These are phyloP conservation scores for Andrena chrysosceles DNA, from an alignment of 2,888 invertebrate genomes.

Conservation along the genomic window DNA sequence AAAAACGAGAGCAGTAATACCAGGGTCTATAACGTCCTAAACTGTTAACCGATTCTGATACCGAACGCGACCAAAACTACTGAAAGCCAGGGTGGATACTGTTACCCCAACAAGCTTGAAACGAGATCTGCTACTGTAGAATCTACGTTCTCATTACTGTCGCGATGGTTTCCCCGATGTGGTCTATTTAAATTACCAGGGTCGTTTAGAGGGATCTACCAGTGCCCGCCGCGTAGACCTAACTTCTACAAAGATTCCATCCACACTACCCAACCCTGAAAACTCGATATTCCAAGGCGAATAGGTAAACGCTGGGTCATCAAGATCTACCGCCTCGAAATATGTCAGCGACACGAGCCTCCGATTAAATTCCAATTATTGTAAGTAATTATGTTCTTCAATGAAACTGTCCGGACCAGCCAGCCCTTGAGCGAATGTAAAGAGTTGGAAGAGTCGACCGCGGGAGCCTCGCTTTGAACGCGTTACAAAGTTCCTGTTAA, in stretches of 20 bases:
- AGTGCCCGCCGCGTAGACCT: neutral
- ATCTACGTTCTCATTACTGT: neutral
- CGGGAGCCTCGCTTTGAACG: neutral
- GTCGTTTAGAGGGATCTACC: neutral
- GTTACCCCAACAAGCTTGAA: neutral
- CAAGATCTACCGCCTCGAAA: neutral
- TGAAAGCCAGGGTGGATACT: neutral
- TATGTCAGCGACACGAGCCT: neutral
- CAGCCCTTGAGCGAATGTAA: slow-evolving; percentile 1
- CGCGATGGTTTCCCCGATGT: neutral
- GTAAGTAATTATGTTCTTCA: slow-evolving; percentile 10
- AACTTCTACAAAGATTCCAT: neutral
- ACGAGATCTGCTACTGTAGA: neutral
- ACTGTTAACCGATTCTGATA: too few species aligned
- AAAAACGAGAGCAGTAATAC: too few species aligned
- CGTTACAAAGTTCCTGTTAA: slow-evolving; percentile 2
- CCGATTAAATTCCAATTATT: slow-evolving; percentile 36
- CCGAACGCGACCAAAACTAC: too few species aligned
- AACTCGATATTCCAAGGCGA: neutral
- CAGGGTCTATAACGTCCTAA: too few species aligned
- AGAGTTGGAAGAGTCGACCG: neutral
- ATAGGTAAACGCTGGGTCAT: neutral
- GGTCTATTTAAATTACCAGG: neutral
- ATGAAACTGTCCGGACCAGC: neutral
- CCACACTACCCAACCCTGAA: neutral